Percentiles rank a stretch among this genome's conserved stretches.
Evolutionary conservation across 2,888 invertebrate genomes (phyloP).

Genomic region (Blera fallax): DNA sequence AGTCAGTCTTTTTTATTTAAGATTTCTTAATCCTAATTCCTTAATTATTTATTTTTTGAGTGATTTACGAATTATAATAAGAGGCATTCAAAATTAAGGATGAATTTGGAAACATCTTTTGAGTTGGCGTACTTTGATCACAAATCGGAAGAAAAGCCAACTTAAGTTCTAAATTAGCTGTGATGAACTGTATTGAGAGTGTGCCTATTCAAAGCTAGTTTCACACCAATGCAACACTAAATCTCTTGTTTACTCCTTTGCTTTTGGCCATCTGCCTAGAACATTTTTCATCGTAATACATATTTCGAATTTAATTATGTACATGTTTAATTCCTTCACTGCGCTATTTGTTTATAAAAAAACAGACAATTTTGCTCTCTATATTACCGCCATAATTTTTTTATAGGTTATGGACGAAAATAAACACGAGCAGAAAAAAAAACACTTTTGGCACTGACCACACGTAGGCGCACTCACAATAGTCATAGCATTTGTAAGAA

Average conservation of each 20-base stretch:
- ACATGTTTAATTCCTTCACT: neutral
- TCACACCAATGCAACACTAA: slow-evolving; percentile 1
- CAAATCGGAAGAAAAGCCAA: too few species aligned
- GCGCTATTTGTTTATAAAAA: neutral
- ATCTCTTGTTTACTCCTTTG: slow-evolving; percentile 7
- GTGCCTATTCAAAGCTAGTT: neutral
- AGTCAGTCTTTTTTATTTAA: neutral
- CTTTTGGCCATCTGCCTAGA: slow-evolving; percentile 14
- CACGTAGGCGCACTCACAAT: neutral
- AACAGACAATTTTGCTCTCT: neutral
- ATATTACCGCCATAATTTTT: neutral
- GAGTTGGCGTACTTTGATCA: too few species aligned
- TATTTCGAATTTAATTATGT: neutral
- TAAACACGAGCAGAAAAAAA: neutral
- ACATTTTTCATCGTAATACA: neutral
- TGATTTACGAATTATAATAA: too few species aligned
- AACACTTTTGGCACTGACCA: neutral
- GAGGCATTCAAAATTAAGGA: too few species aligned
- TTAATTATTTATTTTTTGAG: neutral
- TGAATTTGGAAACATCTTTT: too few species aligned
- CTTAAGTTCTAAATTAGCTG: neutral
- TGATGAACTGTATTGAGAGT: neutral
- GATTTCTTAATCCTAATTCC: neutral
- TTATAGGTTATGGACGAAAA: neutral
- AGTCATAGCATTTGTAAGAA: too few species aligned